A percentile compares a stretch with the other conserved stretches of the same genome.
Evolutionary conservation across 35 echinoderm and acorn worm genomes (phyloP).

Genomic region (Amphiura filiformis): DNA sequence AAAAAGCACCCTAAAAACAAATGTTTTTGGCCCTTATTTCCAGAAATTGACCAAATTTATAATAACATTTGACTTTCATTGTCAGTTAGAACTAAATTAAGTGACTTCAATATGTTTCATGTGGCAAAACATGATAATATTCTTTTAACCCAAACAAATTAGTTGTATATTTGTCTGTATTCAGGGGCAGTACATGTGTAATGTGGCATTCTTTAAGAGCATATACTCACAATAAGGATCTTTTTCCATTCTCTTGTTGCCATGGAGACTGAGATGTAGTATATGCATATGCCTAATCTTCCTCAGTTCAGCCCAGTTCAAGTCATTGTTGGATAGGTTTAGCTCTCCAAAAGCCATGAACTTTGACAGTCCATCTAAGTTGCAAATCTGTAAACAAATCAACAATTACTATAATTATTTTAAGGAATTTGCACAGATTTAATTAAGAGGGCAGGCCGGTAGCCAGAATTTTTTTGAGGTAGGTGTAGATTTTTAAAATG

Average conservation of each 20-base stretch:
- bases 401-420: too few species aligned
- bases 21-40: too few species aligned
- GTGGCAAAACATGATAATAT: too few species aligned
- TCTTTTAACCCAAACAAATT: too few species aligned
- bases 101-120: too few species aligned
- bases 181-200: too few species aligned
- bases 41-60: too few species aligned
- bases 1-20: too few species aligned
- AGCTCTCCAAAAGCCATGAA: conserved; percentile 67
- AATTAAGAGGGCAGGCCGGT: not conserved
- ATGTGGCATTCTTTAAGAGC: too few species aligned
- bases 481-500: not conserved
- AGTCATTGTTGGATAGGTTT: conserved; percentile 66
- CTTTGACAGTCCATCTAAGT: conserved; percentile 76
- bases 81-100: too few species aligned
- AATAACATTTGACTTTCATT: too few species aligned
- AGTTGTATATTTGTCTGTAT: too few species aligned
- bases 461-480: not conserved
- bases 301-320: conserved; percentile 75
- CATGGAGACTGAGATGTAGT: conserved; percentile 88
- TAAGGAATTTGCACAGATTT: not conserved
- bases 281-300: conserved; percentile 93
- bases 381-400: conserved; percentile 54
- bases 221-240: conserved; percentile 90
- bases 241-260: conserved; percentile 69